Evolutionary conservation across 2,797 vertebrate genomes (phyloP), one percentile per base, ranked within the genome.

Genomic region (Sebastes kiyomatsui): DNA sequence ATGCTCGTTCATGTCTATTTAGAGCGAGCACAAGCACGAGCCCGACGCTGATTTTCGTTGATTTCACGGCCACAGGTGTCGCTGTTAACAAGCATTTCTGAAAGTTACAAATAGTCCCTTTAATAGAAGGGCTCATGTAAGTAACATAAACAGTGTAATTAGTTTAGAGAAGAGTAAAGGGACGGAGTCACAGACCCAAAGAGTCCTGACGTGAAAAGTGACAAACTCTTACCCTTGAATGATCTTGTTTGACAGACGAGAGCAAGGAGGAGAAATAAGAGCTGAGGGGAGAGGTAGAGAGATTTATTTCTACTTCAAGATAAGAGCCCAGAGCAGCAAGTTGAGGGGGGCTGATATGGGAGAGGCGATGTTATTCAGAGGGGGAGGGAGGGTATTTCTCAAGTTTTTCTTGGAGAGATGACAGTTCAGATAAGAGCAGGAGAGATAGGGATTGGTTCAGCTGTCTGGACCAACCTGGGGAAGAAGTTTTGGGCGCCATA

Each of bases 221-320:
- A 78, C 25, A 22, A 49, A 60, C 58, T 38, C 52, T 66, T 69
- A 76, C 33, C 64, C 67, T 56, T 18, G 0, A 22, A 74, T 49
- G 69, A 84, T 73, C 69, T 22, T 52, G 27, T 60, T 61, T 79
- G 72, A 81, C 77, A 73, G 74, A 54, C 49, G 67, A 83, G 77
- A 58, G 46, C n/a, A 28, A 67, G 58, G 38, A 64, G 72, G 79
- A 13, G 55, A 64, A 79, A 74, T 54, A 66, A 42, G 75, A 77
- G 71, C 49, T 25, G 62, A 75, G 80, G 56, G n/a, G 49, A 61
- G 33, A 54, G 20, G 28, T 2, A 18, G 72, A 38, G 25, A 67
- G 77, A 83, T 86, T 79, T 81, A 88, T 86, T 86, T 88, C 79
- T 79, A 76, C 84, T 74, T 68, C 73, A 20, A 28, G 52, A 85